Evolutionary conservation across 2,113 vertebrate genomes (phyloP), one percentile per base, ranked within the genome.

Genomic region (Nycticryphes semicollaris): DNA sequence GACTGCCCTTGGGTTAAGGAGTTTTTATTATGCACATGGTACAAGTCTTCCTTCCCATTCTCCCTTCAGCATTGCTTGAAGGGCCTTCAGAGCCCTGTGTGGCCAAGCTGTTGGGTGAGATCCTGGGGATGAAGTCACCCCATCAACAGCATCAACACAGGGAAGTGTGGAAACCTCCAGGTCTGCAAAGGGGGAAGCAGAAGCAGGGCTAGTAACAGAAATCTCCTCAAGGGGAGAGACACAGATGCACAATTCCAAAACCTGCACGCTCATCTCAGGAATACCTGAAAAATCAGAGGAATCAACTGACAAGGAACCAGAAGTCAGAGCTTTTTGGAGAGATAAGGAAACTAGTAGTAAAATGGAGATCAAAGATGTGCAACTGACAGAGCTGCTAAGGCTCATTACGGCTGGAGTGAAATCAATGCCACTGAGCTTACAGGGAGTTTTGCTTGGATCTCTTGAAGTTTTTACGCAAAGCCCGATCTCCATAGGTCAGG

Each of bases 381-480:
- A 76, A 19, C 87, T 88, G 87, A 51, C 45, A 84, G 91, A 82
- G 74, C 89, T 95, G 96, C 94, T 77, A 66, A 93, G 90, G 92
- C 79, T 96, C 54, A 18, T 94, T 90, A 76, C 9, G 1, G 28
- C 88, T 82, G 57, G 25, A 89, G 78, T 25, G 50, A 94, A 96
- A 96, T 84, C 96, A 81, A 66, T 88, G 75, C 75, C 79, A 81
- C 68, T n/a, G 89, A 94, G 83, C 85, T 90, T 45, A 56, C 1
- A 2, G 56, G 39, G 56, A 94, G 56, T 63, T 87, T 35, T 37
- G 23, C 66, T 75, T 23, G 47, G 56, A 64, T 47, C 82, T 76
- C 94, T 51, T 80, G 8, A 82, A 83, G 82, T 79, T 85, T 85
- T 64, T 53, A 72, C 62, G 75, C 70, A 87, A 93, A 78, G 87